Base-by-base conservation (phyloP, 2,113 vertebrate genomes). In the Myxocyprinus asiaticus region DNA sequence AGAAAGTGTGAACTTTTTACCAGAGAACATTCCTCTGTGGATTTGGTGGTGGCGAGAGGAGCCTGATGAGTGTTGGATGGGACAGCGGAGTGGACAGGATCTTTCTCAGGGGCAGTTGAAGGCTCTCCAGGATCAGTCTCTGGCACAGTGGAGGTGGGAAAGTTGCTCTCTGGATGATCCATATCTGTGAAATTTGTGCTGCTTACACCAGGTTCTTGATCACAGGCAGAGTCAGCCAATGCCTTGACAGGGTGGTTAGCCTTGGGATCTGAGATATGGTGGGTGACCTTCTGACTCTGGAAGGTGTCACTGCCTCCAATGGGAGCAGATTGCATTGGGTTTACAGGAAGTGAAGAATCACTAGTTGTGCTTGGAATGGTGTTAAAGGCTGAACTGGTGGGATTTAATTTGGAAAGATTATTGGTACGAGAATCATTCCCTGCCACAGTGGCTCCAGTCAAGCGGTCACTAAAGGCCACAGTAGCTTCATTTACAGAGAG, bases 161-260 rank as follows among this genome's bases (percentile, higher is more conserved):
- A 66, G 66, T 51, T 82, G 73, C 48, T 65, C 53, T 77, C 82
- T 3, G 55, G 6, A 6, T 73, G 48, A 0, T 71, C 72, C 0
- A 44, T 15, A 71, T 58, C 47, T 17, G 82, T 68, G n/a, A 51
- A 79, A 43, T 58, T 14, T 4, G 78, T 72, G 67, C 71, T 67
- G 44, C 51, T 69, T 42, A 71, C 67, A 66, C 42, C 48, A 4
- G 15, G 4, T 2, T 71, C 71, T 15, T 58, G 62, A 6, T 88
- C 85, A 66, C 81, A 85, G n/a, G 83, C 76, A 3, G 85, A 88
- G 73, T 88, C 87, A 48, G 87, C 84, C 14, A 75, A 56, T 1
- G 85, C 87, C 43, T 85, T 87, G 17, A 88, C 83, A 12, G 83
- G 78, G 43, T 65, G 59, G 50, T 67, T 48, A 0, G 12, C 1